These are phyloP conservation scores for Actias luna DNA, from an alignment of 2,888 invertebrate genomes.

Conservation along the genomic window DNA sequence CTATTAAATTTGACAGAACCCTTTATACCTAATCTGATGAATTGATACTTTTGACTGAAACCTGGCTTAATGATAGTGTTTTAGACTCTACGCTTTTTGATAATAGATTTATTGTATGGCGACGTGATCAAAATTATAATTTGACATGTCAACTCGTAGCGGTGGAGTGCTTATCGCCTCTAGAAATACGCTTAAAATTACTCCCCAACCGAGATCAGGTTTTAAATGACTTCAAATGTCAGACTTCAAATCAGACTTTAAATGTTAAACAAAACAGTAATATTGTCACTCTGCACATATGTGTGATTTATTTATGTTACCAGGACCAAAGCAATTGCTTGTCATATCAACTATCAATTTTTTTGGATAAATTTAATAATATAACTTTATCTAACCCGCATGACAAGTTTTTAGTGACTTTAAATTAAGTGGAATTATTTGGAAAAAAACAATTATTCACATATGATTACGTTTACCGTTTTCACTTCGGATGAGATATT, in stretches of 20 bases:
- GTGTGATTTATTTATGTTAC: too few relatives aligned
- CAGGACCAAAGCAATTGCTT: too few relatives aligned
- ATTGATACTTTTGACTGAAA: background rate
- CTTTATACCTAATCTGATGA: background rate
- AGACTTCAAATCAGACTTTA: too few relatives aligned
- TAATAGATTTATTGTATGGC: background rate
- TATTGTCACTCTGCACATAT: too few relatives aligned
- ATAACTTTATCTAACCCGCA: constrained; percentile 1
- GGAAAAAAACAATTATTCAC: background rate
- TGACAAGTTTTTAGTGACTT: constrained; percentile 17
- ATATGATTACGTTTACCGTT: background rate
- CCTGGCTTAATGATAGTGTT: background rate
- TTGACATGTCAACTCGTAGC: too few relatives aligned
- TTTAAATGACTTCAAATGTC: too few relatives aligned
- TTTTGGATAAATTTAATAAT: too few relatives aligned
- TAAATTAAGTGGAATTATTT: constrained; percentile 11
- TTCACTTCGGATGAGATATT: constrained; percentile 4
- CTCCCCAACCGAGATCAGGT: too few relatives aligned
- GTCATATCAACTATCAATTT: too few relatives aligned
- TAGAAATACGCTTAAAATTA: too few relatives aligned
- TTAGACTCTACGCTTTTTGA: background rate
- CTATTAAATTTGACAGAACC: background rate
- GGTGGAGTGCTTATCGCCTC: too few relatives aligned
- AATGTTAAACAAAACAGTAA: too few relatives aligned
- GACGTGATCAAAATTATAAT: background rate